These are phyloP conservation scores for Lates japonicus DNA, from an alignment of 2,797 vertebrate genomes.

Conservation along the genomic window DNA sequence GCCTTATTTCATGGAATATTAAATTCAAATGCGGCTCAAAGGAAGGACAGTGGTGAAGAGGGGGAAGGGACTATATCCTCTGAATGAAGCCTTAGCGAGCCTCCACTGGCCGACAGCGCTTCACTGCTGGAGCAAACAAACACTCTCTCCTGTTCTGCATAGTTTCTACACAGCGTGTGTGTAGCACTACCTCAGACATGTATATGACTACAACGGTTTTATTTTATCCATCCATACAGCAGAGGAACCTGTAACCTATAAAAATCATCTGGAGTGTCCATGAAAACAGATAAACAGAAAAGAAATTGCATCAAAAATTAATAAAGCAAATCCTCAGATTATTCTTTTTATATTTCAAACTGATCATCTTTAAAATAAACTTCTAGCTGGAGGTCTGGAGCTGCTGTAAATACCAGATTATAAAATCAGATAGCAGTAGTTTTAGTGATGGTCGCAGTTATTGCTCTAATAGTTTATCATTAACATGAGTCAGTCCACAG, in stretches of 20 bases:
- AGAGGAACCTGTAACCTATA: not conserved
- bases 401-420: not conserved
- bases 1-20: slow-evolving; percentile 99
- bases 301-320: slow-evolving; percentile 40
- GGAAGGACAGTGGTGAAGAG: slow-evolving; percentile 88
- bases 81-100: slow-evolving; percentile 49
- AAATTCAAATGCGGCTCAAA: slow-evolving; percentile 96
- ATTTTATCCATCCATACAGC: not conserved
- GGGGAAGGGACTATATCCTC: slow-evolving; percentile 62
- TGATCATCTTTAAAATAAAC: slow-evolving; percentile 28
- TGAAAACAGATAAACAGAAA: slow-evolving; percentile 39
- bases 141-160: slow-evolving; percentile 36
- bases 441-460: not conserved
- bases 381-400: not conserved
- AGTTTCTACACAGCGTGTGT: slow-evolving; percentile 22
- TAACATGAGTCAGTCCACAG: not conserved
- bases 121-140: slow-evolving; percentile 70
- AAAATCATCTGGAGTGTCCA: slow-evolving; percentile 15
- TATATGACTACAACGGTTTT: not conserved
- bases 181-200: slow-evolving; percentile 3
- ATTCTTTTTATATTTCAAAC: slow-evolving; percentile 24
- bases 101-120: slow-evolving; percentile 47
- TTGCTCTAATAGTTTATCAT: slow-evolving; percentile 9
- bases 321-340: slow-evolving; percentile 46
- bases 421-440: not conserved